Base-by-base conservation (phyloP, 2,113 vertebrate genomes). In the Diadophis punctatus region DNA sequence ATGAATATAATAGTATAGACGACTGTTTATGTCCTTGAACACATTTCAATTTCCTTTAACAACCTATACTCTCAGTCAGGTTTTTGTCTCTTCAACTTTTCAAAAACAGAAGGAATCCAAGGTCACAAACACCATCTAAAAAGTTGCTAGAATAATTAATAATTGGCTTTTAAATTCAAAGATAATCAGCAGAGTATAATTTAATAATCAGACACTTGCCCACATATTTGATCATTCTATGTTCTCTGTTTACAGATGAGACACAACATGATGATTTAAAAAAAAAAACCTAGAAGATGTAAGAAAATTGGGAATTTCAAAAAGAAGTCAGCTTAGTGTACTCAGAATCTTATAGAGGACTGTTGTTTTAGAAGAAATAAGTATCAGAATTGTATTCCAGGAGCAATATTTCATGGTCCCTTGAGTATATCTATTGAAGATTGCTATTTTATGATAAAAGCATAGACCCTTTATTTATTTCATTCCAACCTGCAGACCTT, bases 291-390 rank as follows among this genome's bases (percentile, higher is more conserved):
- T 86, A 58, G 7, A 60, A 92, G 16, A 27, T 90, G 34, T 14
- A 48, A 91, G 80, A n/a, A 68, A 95, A 91, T 58, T 90, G 90
- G 60, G 93, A 0, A 43, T 8, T 53, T 89, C 25, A 90, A 8
- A 11, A 49, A 92, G 0, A 48, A 25, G 20, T 63, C 68, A 89
- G 23, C 39, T 86, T 23, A 87, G 3, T 34, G 12, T 90, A 55
- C 74, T 91, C 92, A 80, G 34, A 92, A 63, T 80, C 34, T 89
- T 60, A 91, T 9, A 93, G 34, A 0, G 0, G 87, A 92, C 53
- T 63, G 8, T 23, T 74, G 4, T 74, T 94, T 94, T 63, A 88
- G 11, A 23, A 94, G 20, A 52, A 94, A 8, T 25, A 90, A 84
- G 20, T 1, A 10, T 88, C 46, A 89, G 34, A 22, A 90, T 39